A percentile compares a stretch with the other conserved stretches of the same genome.
Evolutionary conservation across 2,888 invertebrate genomes (phyloP).

Genomic region (Pseudococcus viburni): DNA sequence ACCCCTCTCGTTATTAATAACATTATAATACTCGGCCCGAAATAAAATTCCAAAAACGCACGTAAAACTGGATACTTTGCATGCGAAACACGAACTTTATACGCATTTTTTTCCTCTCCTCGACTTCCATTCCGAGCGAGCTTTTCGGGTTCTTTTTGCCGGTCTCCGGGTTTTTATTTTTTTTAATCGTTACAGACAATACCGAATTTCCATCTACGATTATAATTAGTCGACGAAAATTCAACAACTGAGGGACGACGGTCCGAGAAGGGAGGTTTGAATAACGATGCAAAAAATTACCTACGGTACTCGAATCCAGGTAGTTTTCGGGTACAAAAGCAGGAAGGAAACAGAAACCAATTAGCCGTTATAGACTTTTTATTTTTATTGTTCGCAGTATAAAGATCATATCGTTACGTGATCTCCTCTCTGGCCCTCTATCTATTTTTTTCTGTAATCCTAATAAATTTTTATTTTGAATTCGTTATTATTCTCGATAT

Average conservation of each 20-base stretch:
- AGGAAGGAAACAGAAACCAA: slow-evolving; percentile 29
- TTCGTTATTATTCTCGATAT: not conserved
- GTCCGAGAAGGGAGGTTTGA: not conserved
- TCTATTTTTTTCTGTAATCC: slow-evolving; percentile 8
- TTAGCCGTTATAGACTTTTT: slow-evolving; percentile 19
- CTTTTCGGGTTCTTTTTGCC: not conserved
- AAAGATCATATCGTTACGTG: not conserved
- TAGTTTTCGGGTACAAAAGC: not conserved
- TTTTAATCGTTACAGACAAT: slow-evolving; percentile 46
- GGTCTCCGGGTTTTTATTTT: not conserved
- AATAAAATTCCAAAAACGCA: slow-evolving; percentile 42
- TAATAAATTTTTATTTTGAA: slow-evolving; percentile 10
- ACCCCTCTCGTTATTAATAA: slow-evolving; percentile 39
- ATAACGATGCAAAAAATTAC: slow-evolving; percentile 5
- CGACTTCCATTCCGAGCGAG: not conserved
- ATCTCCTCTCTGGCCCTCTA: not conserved
- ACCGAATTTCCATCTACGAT: slow-evolving; percentile 11
- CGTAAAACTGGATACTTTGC: slow-evolving; percentile 46
- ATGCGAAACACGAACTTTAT: slow-evolving; percentile 48
- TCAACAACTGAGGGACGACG: not conserved
- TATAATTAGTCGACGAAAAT: slow-evolving; percentile 55
- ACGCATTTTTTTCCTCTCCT: not conserved
- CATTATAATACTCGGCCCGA: slow-evolving; percentile 35
- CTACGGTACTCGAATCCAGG: not conserved
- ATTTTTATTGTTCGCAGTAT: not conserved